Conservation (phyloP, 2,888 invertebrate species). For the Acanthosepion pharaonis region DNA sequence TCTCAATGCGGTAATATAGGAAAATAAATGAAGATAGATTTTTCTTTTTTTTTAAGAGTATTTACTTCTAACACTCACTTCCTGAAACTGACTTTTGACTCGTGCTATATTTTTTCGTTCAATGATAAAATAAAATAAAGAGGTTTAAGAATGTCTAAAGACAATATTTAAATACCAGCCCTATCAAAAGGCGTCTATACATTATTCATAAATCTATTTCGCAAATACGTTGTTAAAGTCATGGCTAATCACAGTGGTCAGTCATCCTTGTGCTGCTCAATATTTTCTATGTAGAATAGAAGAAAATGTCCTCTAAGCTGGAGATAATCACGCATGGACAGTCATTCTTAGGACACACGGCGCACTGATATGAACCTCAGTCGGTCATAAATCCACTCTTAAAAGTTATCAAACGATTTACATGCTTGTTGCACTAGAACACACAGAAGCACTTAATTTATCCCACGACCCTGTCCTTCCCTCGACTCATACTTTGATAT, state of each 20-base stretch:
- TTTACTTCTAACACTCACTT: not conserved
- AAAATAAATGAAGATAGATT: not conserved
- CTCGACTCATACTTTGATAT: not conserved
- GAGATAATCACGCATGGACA: not conserved
- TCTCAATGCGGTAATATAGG: not conserved
- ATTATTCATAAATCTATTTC: not conserved
- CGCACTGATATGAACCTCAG: not conserved
- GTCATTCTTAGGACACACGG: not conserved
- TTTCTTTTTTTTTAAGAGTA: not conserved
- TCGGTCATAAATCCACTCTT: not conserved
- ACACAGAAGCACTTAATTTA: not conserved
- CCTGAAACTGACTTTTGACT: not conserved
- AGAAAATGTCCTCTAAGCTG: not conserved
- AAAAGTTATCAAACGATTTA: not conserved
- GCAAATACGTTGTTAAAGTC: not conserved
- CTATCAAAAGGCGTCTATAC: not conserved
- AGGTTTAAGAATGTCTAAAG: not conserved
- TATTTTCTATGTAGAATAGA: not conserved
- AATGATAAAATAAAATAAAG: not conserved
- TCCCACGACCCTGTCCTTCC: not conserved
- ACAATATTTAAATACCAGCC: not conserved
- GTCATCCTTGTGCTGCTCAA: not conserved
- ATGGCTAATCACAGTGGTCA: not conserved
- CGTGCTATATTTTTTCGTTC: not conserved
- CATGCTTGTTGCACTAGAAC: not conserved